A percentile compares a stretch with the other conserved stretches of the same genome.
phyloP scores from a whole-genome alignment of 2,888 invertebrate species.

The Caenorhabditis sp. region DNA sequence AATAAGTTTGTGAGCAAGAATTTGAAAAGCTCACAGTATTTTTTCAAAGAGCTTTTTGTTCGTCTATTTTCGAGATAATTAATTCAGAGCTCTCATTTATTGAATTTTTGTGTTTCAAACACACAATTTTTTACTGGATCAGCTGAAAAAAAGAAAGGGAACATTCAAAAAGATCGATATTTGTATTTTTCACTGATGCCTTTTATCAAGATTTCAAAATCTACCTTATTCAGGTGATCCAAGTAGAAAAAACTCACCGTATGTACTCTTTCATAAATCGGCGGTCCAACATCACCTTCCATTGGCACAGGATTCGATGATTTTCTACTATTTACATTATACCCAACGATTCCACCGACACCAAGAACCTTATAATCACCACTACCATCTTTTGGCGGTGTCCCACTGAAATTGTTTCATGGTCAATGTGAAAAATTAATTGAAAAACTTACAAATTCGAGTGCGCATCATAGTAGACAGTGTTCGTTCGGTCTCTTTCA shows the following conservation, averaged over 20 bases:
- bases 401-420: conserved; percentile 19
- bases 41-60: too few species aligned
- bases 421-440: conserved; percentile 2
- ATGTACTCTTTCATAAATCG: conserved; percentile 35
- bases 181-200: too few species aligned
- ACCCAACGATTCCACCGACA: conserved; percentile 9
- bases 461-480: conserved; percentile 40
- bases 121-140: too few species aligned
- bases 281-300: conserved; percentile 11
- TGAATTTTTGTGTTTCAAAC: too few species aligned
- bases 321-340: conserved; percentile 15
- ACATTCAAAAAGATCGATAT: too few species aligned
- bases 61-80: too few species aligned
- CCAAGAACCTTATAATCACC: conserved; percentile 21
- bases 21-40: too few species aligned
- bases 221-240: too few species aligned
- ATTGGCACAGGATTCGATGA: background rate
- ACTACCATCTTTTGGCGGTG: conserved; percentile 19
- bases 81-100: too few species aligned
- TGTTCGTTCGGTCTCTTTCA: conserved; percentile 33
- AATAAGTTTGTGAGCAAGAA: too few species aligned
- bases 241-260: conserved; percentile 17
- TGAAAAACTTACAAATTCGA: conserved; percentile 29
- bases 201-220: too few species aligned
- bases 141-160: too few species aligned